A percentile compares a stretch with the other conserved stretches of the same genome.
These are phyloP conservation scores for Penaeus chinensis DNA, from an alignment of 1,140 invertebrate genomes.

Conservation along the genomic window DNA sequence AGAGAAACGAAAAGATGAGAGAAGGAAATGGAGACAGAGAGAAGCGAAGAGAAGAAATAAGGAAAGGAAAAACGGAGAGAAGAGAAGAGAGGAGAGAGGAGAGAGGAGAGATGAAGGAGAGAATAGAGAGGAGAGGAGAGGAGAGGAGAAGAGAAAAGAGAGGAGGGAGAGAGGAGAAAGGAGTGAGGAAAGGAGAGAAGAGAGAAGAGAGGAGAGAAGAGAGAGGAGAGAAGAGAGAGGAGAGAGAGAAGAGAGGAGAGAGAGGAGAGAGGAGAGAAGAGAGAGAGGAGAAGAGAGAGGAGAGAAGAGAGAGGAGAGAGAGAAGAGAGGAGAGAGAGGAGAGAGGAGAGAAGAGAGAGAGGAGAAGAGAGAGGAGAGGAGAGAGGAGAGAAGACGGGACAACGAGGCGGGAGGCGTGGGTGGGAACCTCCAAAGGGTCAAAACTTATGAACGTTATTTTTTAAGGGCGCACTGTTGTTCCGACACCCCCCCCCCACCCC, in stretches of 20 bases:
- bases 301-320: neutral
- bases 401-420: conserved; percentile 40
- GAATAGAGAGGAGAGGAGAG: neutral
- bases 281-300: neutral
- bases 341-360: neutral
- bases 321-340: neutral
- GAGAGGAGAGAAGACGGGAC: neutral
- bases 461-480: neutral
- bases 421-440: conserved; percentile 48
- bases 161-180: too few relatives aligned
- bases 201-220: too few relatives aligned
- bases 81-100: neutral
- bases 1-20: too few relatives aligned
- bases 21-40: neutral
- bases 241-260: conserved; percentile 20
- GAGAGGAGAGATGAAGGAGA: neutral
- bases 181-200: too few relatives aligned
- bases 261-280: conserved; percentile 3
- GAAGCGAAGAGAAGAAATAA: neutral
- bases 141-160: neutral
- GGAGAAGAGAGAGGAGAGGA: neutral
- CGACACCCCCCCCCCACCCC: neutral
- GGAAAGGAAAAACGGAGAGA: neutral
- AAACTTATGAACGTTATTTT: conserved; percentile 27
- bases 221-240: neutral